Base-by-base conservation (phyloP, 2,888 invertebrate species). In the Rambutsinella grinnellia region DNA sequence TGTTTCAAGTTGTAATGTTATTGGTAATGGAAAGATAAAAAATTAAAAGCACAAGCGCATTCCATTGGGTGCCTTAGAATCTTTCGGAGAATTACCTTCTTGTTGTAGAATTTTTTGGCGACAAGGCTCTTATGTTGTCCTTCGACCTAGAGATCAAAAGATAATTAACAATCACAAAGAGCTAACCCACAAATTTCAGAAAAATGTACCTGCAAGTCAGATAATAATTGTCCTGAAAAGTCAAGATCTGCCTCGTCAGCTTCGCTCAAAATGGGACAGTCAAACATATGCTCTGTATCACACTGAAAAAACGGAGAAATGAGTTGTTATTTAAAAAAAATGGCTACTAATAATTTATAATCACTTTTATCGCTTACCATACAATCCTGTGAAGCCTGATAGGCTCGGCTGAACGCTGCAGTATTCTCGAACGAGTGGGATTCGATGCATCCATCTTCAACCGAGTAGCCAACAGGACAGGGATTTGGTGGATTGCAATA, bases 401-500 rank as follows among this genome's bases (percentile, higher is more conserved):
- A 98, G 85, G 94, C 92, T 6, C 97, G 92, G 86, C 97, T 97
- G 88, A 95, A 98, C 0, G 94, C 93, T 0, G 98, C 98, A 0
- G 96, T 94, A 87, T 99, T 98, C 86, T 96, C 95, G 86, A 99
- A 98, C 5, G 65, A 65, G 6, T 63, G 49, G 82, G 93, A 91
- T 81, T 91, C 93, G 85, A 96, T 90, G 86, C 99, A 99, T 81
- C 95, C 94, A 87, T 96, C 94, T 56, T 93, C 92, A 84, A 91
- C 95, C 90, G 92, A 91, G 86, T 94, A 97, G 51, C 58, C 71
- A 17, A 71, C 70, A 1, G 99, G 99, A 86, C 99, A 99, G 0
- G 99, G 99, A 87, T 99, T 99, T 1, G 99, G 99, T 0, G 99
- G 99, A 87, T 98, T 97, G 87, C 99, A 99, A 49, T 76, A 99